Conservation (phyloP, 35 echinoderm and acorn worm species). For the Ophiothrix spiculata region DNA sequence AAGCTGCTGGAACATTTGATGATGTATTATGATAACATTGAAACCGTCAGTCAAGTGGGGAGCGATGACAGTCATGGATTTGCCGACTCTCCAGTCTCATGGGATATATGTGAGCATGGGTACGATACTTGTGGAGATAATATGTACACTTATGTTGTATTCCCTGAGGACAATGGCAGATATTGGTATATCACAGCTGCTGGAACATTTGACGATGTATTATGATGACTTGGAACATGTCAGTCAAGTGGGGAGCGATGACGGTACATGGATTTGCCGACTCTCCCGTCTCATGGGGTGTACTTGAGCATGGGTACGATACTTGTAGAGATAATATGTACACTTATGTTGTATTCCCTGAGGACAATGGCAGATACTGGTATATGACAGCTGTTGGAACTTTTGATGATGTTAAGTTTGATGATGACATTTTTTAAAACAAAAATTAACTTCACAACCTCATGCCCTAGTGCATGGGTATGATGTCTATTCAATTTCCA, state of each 20-base stretch:
- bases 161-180: conserved; percentile 65
- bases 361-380: conserved; percentile 65
- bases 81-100: conserved; percentile 74
- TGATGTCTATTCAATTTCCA: too few relatives aligned
- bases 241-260: conserved; percentile 46
- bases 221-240: conserved; percentile 8
- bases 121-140: conserved; percentile 61
- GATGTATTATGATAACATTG: conserved; percentile 21
- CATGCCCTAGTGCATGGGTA: too few relatives aligned
- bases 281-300: conserved; percentile 71
- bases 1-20: conserved; percentile 49
- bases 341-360: conserved; percentile 74
- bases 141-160: conserved; percentile 73
- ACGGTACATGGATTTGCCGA: conserved; percentile 87
- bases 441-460: too few relatives aligned
- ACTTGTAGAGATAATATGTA: conserved; percentile 69
- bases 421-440: too few relatives aligned
- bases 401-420: conserved; percentile 55
- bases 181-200: conserved; percentile 55
- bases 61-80: conserved; percentile 84
- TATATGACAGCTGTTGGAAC: conserved; percentile 40
- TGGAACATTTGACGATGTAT: conserved; percentile 43
- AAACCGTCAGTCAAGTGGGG: conserved; percentile 20
- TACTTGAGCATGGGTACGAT: conserved; percentile 66
- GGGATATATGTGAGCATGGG: conserved; percentile 70